phyloP scores from a whole-genome alignment of 2,888 invertebrate genomes.

The Serripes groenlandicus region DNA sequence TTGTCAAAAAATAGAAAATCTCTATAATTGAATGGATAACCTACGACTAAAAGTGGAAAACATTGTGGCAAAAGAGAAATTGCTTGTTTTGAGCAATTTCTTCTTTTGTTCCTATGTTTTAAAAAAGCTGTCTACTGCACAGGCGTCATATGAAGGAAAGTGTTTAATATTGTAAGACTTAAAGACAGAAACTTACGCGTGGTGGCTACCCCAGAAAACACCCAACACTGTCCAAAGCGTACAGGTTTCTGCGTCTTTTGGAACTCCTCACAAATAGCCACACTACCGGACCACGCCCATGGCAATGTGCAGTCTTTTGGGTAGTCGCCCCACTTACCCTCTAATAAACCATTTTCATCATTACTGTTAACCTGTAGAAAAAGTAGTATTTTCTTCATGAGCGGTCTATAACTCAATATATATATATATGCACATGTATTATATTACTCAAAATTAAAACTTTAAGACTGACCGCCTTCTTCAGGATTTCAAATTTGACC shows the following conservation, averaged over 20 bases:
- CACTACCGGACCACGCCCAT: slow-evolving; percentile 84
- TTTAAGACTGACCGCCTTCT: too few relatives aligned
- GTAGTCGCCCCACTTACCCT: slow-evolving; percentile 82
- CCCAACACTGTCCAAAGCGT: slow-evolving; percentile 85
- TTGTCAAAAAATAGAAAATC: too few relatives aligned
- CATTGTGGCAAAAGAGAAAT: not conserved
- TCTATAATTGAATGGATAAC: too few relatives aligned
- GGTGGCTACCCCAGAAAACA: slow-evolving; percentile 83
- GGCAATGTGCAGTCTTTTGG: slow-evolving; percentile 77
- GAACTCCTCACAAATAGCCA: slow-evolving; percentile 80
- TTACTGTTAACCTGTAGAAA: slow-evolving; percentile 71
- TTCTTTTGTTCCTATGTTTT: not conserved
- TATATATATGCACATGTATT: too few relatives aligned
- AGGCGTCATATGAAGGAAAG: too few relatives aligned
- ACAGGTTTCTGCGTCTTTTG: slow-evolving; percentile 78
- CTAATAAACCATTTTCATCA: slow-evolving; percentile 77
- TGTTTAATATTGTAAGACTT: too few relatives aligned
- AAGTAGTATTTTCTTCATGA: too few relatives aligned
- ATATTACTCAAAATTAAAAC: too few relatives aligned
- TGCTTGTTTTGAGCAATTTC: not conserved
- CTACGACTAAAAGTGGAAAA: not conserved
- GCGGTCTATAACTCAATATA: too few relatives aligned
- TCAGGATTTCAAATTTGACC: too few relatives aligned
- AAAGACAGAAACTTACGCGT: slow-evolving; percentile 75
- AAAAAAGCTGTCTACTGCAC: too few relatives aligned